phyloP scores from a whole-genome alignment of 2,113 vertebrate species.

The Gobiocypris rarus region DNA sequence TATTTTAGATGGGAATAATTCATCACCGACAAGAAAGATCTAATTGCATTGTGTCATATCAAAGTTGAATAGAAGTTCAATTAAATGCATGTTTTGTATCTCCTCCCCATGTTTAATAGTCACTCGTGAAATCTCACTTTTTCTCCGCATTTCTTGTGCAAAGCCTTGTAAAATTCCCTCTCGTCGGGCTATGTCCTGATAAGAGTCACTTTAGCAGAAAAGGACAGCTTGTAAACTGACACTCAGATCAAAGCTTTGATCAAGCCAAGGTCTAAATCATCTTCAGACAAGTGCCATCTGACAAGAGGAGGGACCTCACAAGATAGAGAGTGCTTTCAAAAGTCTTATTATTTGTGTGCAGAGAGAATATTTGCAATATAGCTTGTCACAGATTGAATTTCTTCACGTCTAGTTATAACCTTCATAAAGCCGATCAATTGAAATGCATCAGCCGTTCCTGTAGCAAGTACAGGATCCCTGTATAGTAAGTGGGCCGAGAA shows the following conservation, averaged over 20 bases:
- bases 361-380: conserved; percentile 7
- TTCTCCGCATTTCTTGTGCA: conserved; percentile 10
- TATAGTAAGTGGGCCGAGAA: neutral
- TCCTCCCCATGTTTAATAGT: conserved; percentile 27
- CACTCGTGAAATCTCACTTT: conserved; percentile 38
- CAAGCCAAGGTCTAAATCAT: conserved; percentile 37
- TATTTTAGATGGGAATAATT: conserved; percentile 39
- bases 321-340: conserved; percentile 13
- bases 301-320: conserved; percentile 20
- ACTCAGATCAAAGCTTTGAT: conserved; percentile 39
- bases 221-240: conserved; percentile 29
- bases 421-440: conserved; percentile 14
- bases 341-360: conserved; percentile 30
- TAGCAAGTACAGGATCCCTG: neutral
- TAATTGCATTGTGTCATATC: conserved; percentile 33
- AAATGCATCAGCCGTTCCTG: neutral
- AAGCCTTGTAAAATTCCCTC: conserved; percentile 47
- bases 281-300: conserved; percentile 9
- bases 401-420: conserved; percentile 1
- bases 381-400: conserved; percentile 22
- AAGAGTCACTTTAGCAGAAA: conserved; percentile 25
- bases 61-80: conserved; percentile 15
- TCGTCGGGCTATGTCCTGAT: conserved; percentile 28
- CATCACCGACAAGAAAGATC: conserved; percentile 12
- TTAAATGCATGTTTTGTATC: conserved; percentile 2